Percentiles rank a stretch among this genome's conserved stretches.
phyloP scores from a whole-genome alignment of 2,113 vertebrate species.

The Psittacus erithacus region DNA sequence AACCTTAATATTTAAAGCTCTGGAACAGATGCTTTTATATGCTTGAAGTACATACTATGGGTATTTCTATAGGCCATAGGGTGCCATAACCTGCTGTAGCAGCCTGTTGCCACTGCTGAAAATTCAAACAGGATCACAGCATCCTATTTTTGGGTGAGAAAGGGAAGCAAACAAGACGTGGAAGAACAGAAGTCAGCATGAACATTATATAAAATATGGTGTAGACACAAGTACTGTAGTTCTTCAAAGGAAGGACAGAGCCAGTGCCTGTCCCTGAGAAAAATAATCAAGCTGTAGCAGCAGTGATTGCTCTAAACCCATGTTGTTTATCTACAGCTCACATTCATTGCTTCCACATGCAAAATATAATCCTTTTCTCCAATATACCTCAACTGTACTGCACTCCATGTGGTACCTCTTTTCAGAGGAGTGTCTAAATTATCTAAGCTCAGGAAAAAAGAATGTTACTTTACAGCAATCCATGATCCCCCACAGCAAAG shows the following conservation, averaged over 20 bases:
- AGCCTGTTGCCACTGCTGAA: background rate
- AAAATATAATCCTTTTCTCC: slow-evolving; percentile 34
- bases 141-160: background rate
- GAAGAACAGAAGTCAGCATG: background rate
- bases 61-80: background rate
- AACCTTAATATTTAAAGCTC: background rate
- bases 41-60: fast-evolving
- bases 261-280: background rate
- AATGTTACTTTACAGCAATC: slow-evolving; percentile 32
- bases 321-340: slow-evolving; percentile 31
- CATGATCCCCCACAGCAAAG: slow-evolving; percentile 19
- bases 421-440: slow-evolving; percentile 19
- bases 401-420: background rate
- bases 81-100: background rate
- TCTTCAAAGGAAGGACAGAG: slow-evolving; percentile 17
- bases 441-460: background rate
- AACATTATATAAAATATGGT: fast-evolving
- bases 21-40: background rate
- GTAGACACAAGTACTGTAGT: background rate
- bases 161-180: background rate
- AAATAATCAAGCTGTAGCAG: slow-evolving; percentile 52
- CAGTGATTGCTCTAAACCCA: slow-evolving; percentile 6
- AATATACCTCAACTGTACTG: background rate
- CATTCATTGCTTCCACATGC: slow-evolving; percentile 29
- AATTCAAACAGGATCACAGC: fast-evolving